Evolutionary conservation across 2,113 vertebrate genomes (phyloP).

Genomic region (Dromas ardeola): DNA sequence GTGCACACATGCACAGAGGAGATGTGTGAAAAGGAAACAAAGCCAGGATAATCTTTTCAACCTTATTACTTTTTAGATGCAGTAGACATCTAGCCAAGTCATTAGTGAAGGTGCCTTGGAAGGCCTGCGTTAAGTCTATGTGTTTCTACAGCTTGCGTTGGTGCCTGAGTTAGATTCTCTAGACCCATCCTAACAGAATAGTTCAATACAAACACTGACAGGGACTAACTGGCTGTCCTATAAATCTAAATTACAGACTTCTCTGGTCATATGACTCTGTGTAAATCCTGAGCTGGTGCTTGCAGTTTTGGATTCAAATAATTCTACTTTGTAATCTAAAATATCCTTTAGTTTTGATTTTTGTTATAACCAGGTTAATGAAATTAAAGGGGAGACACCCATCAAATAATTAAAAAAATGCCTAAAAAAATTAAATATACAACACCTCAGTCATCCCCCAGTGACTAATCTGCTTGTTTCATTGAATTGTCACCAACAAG

Average conservation of each 20-base stretch:
- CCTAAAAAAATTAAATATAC: not conserved
- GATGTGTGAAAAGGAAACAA: not conserved
- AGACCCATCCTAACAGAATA: not conserved
- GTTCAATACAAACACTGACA: not conserved
- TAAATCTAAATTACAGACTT: not conserved
- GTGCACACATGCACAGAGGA: not conserved
- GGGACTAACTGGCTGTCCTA: not conserved
- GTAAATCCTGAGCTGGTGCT: not conserved
- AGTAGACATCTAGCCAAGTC: not conserved
- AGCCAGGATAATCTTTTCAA: not conserved
- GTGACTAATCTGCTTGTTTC: not conserved
- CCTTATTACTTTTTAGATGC: not conserved
- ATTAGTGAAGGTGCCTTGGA: not conserved
- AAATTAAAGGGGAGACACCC: not conserved
- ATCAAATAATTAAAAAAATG: not conserved
- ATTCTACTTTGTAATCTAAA: not conserved
- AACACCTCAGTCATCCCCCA: not conserved
- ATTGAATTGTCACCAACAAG: constrained; percentile 6
- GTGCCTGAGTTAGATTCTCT: not conserved
- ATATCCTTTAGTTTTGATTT: not conserved
- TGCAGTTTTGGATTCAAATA: not conserved
- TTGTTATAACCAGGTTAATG: not conserved
- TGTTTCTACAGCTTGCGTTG: not conserved
- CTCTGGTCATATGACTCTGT: not conserved
- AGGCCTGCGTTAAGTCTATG: not conserved